Evolutionary conservation across 2,113 vertebrate genomes (phyloP).

Genomic region (Arenaria interpres): DNA sequence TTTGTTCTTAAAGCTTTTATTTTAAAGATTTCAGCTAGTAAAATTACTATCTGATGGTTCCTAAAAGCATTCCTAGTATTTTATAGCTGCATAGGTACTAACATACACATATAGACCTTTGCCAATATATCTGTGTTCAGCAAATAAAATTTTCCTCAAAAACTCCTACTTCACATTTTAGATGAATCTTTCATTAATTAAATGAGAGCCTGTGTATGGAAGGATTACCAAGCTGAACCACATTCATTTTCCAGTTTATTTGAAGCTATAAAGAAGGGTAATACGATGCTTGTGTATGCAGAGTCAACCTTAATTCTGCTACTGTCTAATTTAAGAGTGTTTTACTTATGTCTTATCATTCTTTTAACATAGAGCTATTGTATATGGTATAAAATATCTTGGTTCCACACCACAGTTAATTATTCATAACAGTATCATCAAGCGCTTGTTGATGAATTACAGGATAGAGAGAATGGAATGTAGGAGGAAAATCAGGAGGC

Average conservation of each 20-base stretch:
- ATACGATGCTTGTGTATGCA: rapidly evolving
- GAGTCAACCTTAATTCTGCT: neutral
- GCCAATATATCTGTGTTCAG: neutral
- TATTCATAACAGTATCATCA: neutral
- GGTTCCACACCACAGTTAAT: neutral
- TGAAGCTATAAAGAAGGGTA: neutral
- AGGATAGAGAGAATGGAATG: neutral
- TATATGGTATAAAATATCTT: neutral
- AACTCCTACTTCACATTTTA: neutral
- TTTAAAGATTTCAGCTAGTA: neutral
- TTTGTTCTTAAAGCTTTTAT: neutral
- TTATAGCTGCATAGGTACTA: neutral
- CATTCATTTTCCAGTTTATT: neutral
- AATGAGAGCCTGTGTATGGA: neutral
- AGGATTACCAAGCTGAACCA: neutral
- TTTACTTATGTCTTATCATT: neutral
- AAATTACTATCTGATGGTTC: neutral
- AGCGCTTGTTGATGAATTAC: neutral
- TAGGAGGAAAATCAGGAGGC: neutral
- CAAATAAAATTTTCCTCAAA: neutral
- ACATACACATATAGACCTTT: neutral
- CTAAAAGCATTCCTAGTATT: neutral
- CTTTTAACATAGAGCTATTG: neutral
- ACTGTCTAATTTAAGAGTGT: neutral
- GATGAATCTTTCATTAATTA: neutral